These are phyloP conservation scores for Habropoda laboriosa DNA, from an alignment of 1,140 invertebrate species.

Conservation along the genomic window DNA sequence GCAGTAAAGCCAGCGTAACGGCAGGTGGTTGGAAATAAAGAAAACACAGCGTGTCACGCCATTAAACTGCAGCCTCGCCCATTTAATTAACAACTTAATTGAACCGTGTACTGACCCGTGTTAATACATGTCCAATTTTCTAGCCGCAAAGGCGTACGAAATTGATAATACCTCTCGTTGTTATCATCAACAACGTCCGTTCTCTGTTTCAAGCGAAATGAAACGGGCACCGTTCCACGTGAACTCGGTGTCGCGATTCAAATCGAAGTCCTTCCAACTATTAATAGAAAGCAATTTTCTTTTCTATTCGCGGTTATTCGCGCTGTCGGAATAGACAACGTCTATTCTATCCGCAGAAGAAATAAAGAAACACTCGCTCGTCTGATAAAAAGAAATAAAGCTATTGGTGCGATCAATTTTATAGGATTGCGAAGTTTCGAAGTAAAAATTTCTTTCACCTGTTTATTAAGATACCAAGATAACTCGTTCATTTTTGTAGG, in stretches of 20 bases:
- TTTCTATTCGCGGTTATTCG: background rate
- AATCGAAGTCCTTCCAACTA: background rate
- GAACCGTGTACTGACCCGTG: slow-evolving; percentile 33
- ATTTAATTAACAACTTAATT: slow-evolving; percentile 53
- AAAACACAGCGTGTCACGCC: slow-evolving; percentile 27
- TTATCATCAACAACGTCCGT: background rate
- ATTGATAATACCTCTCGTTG: slow-evolving; percentile 21
- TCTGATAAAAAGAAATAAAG: too few relatives aligned
- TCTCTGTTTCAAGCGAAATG: background rate
- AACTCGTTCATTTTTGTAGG: too few relatives aligned
- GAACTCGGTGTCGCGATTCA: too few relatives aligned
- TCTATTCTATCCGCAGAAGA: too few relatives aligned
- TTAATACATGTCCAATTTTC: slow-evolving; percentile 44
- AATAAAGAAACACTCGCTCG: too few relatives aligned
- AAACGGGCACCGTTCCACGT: background rate
- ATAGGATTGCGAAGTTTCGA: too few relatives aligned
- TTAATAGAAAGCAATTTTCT: background rate
- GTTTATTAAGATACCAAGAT: too few relatives aligned
- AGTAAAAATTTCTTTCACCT: too few relatives aligned
- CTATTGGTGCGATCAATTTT: too few relatives aligned
- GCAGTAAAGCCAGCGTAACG: slow-evolving; percentile 19
- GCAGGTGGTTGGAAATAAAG: slow-evolving; percentile 35
- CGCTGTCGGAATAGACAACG: too few relatives aligned
- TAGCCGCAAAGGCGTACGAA: slow-evolving; percentile 11
- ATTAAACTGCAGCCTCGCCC: slow-evolving; percentile 26